Base-by-base conservation (phyloP, 1,140 invertebrate genomes). In the Panagrolaimus sp. region DNA sequence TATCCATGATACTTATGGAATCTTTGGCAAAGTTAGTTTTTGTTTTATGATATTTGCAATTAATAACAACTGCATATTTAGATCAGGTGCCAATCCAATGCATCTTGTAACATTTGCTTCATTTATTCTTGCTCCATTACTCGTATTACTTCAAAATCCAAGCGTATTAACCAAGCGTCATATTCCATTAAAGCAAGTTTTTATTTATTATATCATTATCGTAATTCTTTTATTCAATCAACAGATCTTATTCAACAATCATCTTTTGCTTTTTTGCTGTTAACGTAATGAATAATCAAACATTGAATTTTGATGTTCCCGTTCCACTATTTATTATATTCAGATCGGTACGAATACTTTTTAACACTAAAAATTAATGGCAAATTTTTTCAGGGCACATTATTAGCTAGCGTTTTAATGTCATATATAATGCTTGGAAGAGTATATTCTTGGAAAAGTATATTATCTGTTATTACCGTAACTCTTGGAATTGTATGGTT, bases 241-340 rank as follows among this genome's bases (percentile, higher is more conserved):
- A 38, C 31, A 93, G 89, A 74, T 88, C 90, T 75, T 98, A 98
- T 82, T 74, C 91, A 7, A 85, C 89, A 42, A 85, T 98, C 67
- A 93, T 97, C 0, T 81, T 88, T 2, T 89, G 97, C 82, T 98
- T 96, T 84, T 98, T 97, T 83, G 82, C 92, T 1, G 88, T 90
- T 7, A 96, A 91, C 84, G 90, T 97, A 4, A 89, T 89, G 14
- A 98, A 97, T 83, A 98, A 98, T 84, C 92, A 92, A 86, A 92
- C 92, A 0, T 91, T 97, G 78, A 89, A 90, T 80, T 97, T 95
- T 78, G 94, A 96, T 80, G 93, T 98, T 80, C 90, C 95, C 0
- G 94, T 98, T 89, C 94, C 95, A 11, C 85, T 98, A 8, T 93
- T 97, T 82, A 96, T 98, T 90, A 97, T 98, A 82, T 97, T 98